A percentile compares a stretch with the other conserved stretches of the same genome.
phyloP scores from a whole-genome alignment of 2,888 invertebrate genomes.

The Stomorhina lunata region DNA sequence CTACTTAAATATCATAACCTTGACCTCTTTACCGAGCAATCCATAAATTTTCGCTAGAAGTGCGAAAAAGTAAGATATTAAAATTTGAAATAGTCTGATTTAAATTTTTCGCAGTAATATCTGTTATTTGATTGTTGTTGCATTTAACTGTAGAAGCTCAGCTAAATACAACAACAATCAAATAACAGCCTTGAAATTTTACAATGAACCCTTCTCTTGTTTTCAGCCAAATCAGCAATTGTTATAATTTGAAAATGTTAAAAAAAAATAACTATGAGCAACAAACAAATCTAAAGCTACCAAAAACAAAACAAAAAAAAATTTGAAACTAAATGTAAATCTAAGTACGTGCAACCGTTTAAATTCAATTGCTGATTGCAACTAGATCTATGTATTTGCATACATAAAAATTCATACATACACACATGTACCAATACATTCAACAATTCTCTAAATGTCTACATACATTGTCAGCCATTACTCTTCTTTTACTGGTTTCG shows the following conservation, averaged over 20 bases:
- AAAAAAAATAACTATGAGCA: neutral
- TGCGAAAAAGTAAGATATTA: too few species aligned
- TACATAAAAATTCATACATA: too few species aligned
- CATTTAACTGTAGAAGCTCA: neutral
- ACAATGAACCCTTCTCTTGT: constrained; percentile 46
- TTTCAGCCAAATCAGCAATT: constrained; percentile 60
- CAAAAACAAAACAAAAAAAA: neutral
- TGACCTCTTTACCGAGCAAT: too few species aligned
- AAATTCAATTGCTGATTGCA: constrained; percentile 48
- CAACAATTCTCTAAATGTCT: neutral
- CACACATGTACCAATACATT: neutral
- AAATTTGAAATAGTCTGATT: too few species aligned
- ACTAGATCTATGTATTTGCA: constrained; percentile 2
- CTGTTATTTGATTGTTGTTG: too few species aligned
- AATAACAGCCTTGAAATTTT: constrained; percentile 54
- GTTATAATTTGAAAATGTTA: constrained; percentile 52
- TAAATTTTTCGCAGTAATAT: too few species aligned
- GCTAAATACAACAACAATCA: neutral
- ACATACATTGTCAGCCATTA: neutral
- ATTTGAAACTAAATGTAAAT: neutral
- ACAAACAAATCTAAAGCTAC: constrained; percentile 4
- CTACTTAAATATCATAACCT: too few species aligned
- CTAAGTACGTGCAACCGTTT: constrained; percentile 32
- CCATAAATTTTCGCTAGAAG: too few species aligned
- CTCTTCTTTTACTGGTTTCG: neutral